Conservation (phyloP, 2,888 invertebrate genomes). For the Sinotaia quadrata region DNA sequence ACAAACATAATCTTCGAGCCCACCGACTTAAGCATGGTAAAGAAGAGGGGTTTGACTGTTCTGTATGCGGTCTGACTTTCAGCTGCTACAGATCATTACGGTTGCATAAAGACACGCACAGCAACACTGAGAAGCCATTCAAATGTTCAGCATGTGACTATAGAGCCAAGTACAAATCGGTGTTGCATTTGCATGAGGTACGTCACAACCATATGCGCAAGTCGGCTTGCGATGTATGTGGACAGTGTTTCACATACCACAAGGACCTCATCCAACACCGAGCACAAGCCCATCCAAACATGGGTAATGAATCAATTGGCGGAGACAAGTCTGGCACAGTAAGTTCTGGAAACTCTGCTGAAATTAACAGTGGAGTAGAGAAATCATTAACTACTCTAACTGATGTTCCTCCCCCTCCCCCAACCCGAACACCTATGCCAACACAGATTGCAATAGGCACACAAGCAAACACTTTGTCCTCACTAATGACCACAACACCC, state of each 20-base stretch:
- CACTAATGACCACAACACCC: neutral
- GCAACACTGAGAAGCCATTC: constrained; percentile 22
- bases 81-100: constrained; percentile 18
- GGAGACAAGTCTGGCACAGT: neutral
- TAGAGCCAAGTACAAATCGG: constrained; percentile 27
- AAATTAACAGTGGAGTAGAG: neutral
- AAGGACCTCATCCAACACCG: constrained; percentile 37
- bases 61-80: constrained; percentile 25
- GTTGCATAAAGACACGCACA: constrained; percentile 26
- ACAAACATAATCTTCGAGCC: constrained; percentile 37
- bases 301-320: neutral
- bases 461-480: constrained; percentile 5
- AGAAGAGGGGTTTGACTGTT: constrained; percentile 38
- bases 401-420: constrained; percentile 13
- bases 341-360: neutral
- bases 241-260: constrained; percentile 27
- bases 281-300: constrained; percentile 27
- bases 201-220: constrained; percentile 26
- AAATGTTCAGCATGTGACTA: constrained; percentile 24
- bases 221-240: constrained; percentile 16
- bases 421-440: constrained; percentile 15
- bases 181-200: constrained; percentile 26
- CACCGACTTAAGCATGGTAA: constrained; percentile 38
- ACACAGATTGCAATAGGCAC: neutral
- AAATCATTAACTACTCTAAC: constrained; percentile 18